These are phyloP conservation scores for Saguinus midas DNA, from an alignment of 2,113 vertebrate species.

Conservation along the genomic window DNA sequence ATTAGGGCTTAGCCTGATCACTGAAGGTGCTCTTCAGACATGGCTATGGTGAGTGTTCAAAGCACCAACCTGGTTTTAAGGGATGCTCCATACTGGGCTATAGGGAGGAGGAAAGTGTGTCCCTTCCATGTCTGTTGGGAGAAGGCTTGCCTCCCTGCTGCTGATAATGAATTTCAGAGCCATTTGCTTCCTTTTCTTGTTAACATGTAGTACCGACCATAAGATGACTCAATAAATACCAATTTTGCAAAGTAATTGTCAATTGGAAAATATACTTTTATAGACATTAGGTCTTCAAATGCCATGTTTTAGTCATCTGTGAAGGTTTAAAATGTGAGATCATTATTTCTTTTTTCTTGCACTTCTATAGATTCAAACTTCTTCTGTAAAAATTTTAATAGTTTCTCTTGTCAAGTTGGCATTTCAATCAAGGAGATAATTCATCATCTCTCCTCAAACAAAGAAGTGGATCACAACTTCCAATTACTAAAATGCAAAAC, in stretches of 20 bases:
- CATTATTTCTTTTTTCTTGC: not conserved
- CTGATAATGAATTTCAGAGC: not conserved
- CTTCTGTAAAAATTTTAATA: not conserved
- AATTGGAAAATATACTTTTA: not conserved
- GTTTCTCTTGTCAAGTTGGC: not conserved
- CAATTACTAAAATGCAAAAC: constrained; percentile 9
- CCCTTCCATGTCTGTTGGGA: not conserved
- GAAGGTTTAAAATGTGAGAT: not conserved
- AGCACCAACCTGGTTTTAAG: not conserved
- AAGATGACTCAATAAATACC: not conserved
- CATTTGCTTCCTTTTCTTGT: not conserved
- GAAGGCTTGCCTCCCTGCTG: not conserved
- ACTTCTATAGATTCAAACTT: not conserved
- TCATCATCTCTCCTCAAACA: not conserved
- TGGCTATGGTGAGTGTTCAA: not conserved
- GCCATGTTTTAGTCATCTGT: not conserved
- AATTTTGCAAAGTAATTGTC: not conserved
- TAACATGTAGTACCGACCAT: not conserved
- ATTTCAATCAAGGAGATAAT: constrained; percentile 38
- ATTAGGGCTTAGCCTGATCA: not conserved
- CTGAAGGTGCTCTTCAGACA: not conserved
- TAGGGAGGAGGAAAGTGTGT: not conserved
- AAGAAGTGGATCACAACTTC: not conserved
- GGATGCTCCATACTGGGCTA: not conserved
- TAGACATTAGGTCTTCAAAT: not conserved